Base-by-base conservation (phyloP, 2,797 vertebrate species). In the Falco novaeseelandiae region DNA sequence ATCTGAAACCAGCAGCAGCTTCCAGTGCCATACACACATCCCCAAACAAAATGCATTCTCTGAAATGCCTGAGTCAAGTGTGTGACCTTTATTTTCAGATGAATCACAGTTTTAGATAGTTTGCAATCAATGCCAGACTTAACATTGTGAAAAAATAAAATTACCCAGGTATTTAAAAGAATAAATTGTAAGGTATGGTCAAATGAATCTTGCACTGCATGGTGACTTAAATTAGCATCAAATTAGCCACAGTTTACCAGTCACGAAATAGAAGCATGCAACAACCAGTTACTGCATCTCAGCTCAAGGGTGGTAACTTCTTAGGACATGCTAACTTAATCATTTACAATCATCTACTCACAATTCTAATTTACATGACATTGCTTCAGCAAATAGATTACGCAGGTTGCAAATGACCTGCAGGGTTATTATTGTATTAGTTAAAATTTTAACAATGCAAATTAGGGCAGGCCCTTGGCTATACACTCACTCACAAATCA, bases 381-480 rank as follows among this genome's bases (percentile, higher is more conserved):
- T 36, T 91, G 42, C 54, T 93, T 95, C 84, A 94, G 77, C 87
- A 93, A 95, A 85, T 29, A 93, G 88, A 95, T 85, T 55, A 91
- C 0, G 1, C 65, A 91, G 84, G 77, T 63, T 96, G 93, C 48
- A 84, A 87, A 91, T 80, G 63, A 90, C 78, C 87, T 94, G 77
- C 82, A 83, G 88, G 73, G 62, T 92, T 95, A 95, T 94, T 52
- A 92, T 32, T 86, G 76, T 82, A 95, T 95, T 89, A 90, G 63
- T 85, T 92, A 95, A 95, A 93, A 93, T 82, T 78, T 90, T 96
- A 96, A 97, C 92, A 95, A 94, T 89, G 92, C 57, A 95, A 96
- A 96, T 96, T 87, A 90, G 93, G 90, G 91, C 78, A 83, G 51
- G 79, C 92, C 65, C 55, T 80, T 78, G 61, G 74, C 90, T 94